These are phyloP conservation scores for Epistrophe grossulariae DNA, from an alignment of 2,888 invertebrate genomes.

Conservation along the genomic window DNA sequence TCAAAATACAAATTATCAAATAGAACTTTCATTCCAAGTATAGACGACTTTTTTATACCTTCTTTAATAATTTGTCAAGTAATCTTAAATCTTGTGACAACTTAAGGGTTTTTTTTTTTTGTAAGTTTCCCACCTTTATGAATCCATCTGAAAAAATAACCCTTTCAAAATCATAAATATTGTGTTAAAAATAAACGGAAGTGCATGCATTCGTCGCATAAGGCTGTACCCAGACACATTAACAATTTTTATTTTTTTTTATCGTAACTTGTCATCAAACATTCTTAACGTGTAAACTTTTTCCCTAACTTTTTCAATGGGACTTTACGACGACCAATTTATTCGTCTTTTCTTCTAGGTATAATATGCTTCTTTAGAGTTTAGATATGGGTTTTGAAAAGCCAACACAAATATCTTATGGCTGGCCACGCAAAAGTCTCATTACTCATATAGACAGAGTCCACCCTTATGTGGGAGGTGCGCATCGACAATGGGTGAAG, in stretches of 20 bases:
- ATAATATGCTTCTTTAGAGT: background rate
- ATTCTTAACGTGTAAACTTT: conserved; percentile 45
- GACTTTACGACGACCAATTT: conserved; percentile 21
- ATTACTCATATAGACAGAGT: conserved; percentile 56
- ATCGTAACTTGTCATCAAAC: conserved; percentile 58
- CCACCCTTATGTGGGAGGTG: conserved; percentile 16
- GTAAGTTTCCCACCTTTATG: background rate
- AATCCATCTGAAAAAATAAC: background rate
- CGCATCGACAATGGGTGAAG: background rate
- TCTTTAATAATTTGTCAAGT: background rate
- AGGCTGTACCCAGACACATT: conserved; percentile 45
- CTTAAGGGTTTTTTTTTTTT: background rate
- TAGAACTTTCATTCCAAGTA: background rate
- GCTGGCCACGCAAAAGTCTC: conserved; percentile 53
- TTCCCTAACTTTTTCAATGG: conserved; percentile 18
- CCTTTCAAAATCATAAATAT: conserved; percentile 15
- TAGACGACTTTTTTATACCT: no score
- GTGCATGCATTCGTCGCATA: conserved; percentile 44
- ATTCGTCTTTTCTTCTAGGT: conserved; percentile 30
- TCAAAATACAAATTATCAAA: background rate
- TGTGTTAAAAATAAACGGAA: conserved; percentile 35
- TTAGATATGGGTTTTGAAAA: conserved; percentile 22
- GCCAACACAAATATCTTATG: conserved; percentile 53
- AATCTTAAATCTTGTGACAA: background rate
- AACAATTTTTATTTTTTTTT: conserved; percentile 25